Evolutionary conservation across 2,888 invertebrate genomes (phyloP).

Genomic region (Monopis laevigella): DNA sequence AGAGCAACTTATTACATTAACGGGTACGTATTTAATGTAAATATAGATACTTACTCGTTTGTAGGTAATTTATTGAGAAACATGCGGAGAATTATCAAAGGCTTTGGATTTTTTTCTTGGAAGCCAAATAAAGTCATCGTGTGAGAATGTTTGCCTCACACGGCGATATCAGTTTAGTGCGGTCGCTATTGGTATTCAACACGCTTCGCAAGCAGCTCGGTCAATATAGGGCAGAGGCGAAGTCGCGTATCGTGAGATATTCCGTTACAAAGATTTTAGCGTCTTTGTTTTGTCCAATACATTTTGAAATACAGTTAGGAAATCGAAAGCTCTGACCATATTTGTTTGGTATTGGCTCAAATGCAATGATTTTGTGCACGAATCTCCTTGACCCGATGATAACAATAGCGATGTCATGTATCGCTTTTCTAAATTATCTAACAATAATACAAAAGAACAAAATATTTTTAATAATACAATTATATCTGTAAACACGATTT

Average conservation of each 20-base stretch:
- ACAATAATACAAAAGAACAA: too few species aligned
- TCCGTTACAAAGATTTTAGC: slow-evolving; percentile 19
- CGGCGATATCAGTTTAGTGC: not conserved
- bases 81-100: not conserved
- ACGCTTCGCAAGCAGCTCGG: slow-evolving; percentile 27
- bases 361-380: slow-evolving; percentile 23
- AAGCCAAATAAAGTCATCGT: slow-evolving; percentile 5
- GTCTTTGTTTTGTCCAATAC: slow-evolving; percentile 7
- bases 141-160: not conserved
- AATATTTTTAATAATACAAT: too few species aligned
- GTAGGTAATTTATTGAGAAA: not conserved
- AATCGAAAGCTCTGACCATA: slow-evolving; percentile 26
- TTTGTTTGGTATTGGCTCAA: slow-evolving; percentile 19
- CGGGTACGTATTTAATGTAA: too few species aligned
- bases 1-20: too few species aligned
- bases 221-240: slow-evolving; percentile 29
- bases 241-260: slow-evolving; percentile 31
- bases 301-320: slow-evolving; percentile 20
- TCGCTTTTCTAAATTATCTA: too few species aligned
- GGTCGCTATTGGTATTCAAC: slow-evolving; percentile 32
- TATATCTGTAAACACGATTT: too few species aligned
- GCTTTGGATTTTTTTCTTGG: not conserved
- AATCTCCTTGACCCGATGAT: slow-evolving; percentile 21
- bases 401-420: slow-evolving; percentile 10
- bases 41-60: not conserved